Percentiles rank a stretch among this genome's conserved stretches.
phyloP scores from a whole-genome alignment of 2,888 invertebrate species.

The Cyrtodaria siliqua region DNA sequence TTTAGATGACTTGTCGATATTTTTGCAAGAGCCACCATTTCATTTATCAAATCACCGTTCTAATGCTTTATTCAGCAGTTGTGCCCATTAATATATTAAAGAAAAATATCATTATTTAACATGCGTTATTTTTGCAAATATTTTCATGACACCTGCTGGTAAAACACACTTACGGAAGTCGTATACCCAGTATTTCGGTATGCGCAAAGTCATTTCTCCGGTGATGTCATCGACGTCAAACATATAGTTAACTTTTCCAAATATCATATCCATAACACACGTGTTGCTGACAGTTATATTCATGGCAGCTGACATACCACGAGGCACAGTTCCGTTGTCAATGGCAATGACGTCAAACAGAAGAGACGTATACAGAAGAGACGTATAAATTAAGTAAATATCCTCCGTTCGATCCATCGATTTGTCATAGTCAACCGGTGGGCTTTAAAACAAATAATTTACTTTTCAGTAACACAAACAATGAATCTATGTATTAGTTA shows the following conservation, averaged over 20 bases:
- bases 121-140: too few species aligned
- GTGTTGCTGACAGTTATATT: slow-evolving; percentile 75
- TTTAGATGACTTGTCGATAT: too few species aligned
- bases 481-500: too few species aligned
- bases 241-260: slow-evolving; percentile 63
- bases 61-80: too few species aligned
- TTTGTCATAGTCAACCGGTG: slow-evolving; percentile 60
- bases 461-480: too few species aligned
- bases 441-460: too few species aligned
- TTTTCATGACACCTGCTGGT: too few species aligned
- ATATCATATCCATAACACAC: slow-evolving; percentile 75
- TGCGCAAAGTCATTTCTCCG: slow-evolving; percentile 69
- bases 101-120: too few species aligned
- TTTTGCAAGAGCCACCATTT: too few species aligned
- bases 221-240: slow-evolving; percentile 67
- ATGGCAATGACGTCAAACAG: slow-evolving; percentile 70
- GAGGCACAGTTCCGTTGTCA: slow-evolving; percentile 73
- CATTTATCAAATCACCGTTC: too few species aligned
- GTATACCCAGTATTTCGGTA: slow-evolving; percentile 76
- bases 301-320: slow-evolving; percentile 71
- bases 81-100: too few species aligned
- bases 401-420: slow-evolving; percentile 64
- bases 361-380: slow-evolving; percentile 65
- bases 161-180: slow-evolving; percentile 77
- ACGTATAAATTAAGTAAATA: slow-evolving; percentile 69